Evolutionary conservation across 2,888 invertebrate species (phyloP), one percentile per base, ranked within the genome.

Genomic region (Cheilosia variabilis): DNA sequence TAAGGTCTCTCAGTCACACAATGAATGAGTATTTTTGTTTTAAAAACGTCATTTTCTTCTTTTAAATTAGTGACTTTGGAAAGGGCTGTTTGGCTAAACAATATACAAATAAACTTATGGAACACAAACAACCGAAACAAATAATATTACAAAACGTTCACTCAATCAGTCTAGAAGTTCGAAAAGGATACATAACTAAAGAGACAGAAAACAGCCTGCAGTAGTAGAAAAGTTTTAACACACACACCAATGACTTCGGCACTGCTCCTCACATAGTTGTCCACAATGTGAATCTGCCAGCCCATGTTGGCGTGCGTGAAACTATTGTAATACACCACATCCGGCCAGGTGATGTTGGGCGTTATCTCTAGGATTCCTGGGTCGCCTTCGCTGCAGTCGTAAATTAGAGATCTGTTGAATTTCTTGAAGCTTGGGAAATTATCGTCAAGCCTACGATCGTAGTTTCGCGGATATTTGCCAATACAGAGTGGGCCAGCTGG

Each of bases 301-400:
- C 98, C 98, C 97, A 98, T 98, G 92, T 98, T 97, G 31, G 96
- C 95, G 89, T 97, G 97, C 4, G 97, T 97, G 92, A 97, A 98
- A 80, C 98, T 98, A 93, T 98, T 96, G 91, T 97, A 97, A 92
- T 98, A 98, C 24, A 98, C 97, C 34, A 95, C 93, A 92, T 98
- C 98, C 0, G 98, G 98, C 96, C 98, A 98, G 2, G 97, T 95
- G 57, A 96, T 94, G 92, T 98, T 97, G 34, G 98, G 98, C 27
- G 97, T 95, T 62, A 98, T 95, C 90, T 94, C 94, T 69, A 98
- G 93, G 66, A 94, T 92, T 0, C 96, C 96, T 6, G 96, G 94
- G 31, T 95, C 94, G n/a, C 95, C 96, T 88, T 93, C 91, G 87
- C 95, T 95, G 92, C 98, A 98, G 17, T 93, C 90, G 90, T 95